Base-by-base conservation (phyloP, 30 jellyfish, hydroid and myxozoan genomes). In the Sanderia malayensis region DNA sequence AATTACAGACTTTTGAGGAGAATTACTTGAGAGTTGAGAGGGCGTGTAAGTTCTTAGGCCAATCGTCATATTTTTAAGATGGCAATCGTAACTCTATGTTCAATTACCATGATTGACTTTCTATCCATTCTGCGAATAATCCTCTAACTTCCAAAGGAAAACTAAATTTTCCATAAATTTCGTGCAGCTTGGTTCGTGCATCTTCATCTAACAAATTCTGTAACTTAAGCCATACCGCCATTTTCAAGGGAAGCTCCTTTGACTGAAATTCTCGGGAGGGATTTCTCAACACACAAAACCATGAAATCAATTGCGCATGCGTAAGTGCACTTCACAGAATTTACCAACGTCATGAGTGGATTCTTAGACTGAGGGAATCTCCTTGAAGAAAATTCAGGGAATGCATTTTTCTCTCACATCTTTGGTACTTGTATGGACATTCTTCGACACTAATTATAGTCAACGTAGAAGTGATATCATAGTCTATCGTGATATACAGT, bases 51-150 rank as follows among this genome's bases (percentile, higher is more conserved):
- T n/a, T n/a, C n/a, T n/a, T n/a, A n/a, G n/a, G n/a, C n/a, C n/a
- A n/a, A n/a, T n/a, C n/a, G n/a, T n/a, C n/a, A n/a, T n/a, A n/a
- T n/a, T n/a, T n/a, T n/a, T n/a, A n/a, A n/a, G n/a, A n/a, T n/a
- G n/a, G n/a, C n/a, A n/a, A n/a, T n/a, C n/a, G n/a, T n/a, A n/a
- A n/a, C n/a, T n/a, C n/a, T n/a, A n/a, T n/a, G n/a, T 20, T 0
- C 25, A 23, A 65, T n/a, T 75, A 88, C 97, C 97, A 88, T 44
- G 88, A 30, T 37, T 80, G 94, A 31, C 59, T 82, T 61, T 88
- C 97, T 49, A 88, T 71, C 97, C 97, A 88, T 33, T 74, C 87
- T 8, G 97, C 97, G 74, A 88, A 88, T 44, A 33, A 18, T 15
- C 84, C 97, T 44, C 97, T 61, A 9, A 88, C 94, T 47, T 88